These are phyloP conservation scores for Cremastinae sp. DNA, from an alignment of 2,888 invertebrate genomes.

Conservation along the genomic window DNA sequence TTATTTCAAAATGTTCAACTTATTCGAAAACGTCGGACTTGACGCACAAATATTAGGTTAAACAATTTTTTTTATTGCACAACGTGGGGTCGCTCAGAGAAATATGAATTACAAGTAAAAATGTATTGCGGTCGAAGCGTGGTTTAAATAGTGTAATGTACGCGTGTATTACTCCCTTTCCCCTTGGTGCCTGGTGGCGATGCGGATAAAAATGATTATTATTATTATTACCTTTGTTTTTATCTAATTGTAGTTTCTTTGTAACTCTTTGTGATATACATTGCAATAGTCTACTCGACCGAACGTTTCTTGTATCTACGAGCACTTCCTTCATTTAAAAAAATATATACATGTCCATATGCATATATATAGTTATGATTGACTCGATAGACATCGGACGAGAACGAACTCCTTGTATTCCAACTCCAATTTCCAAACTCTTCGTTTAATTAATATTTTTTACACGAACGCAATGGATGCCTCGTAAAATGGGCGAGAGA, in stretches of 20 bases:
- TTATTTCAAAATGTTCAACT: too few relatives aligned
- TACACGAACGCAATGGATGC: too few relatives aligned
- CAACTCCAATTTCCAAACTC: neutral
- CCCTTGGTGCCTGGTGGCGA: slow-evolving; percentile 77
- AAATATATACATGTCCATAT: slow-evolving; percentile 65
- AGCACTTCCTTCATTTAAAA: slow-evolving; percentile 74
- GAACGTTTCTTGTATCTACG: slow-evolving; percentile 77
- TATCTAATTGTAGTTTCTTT: slow-evolving; percentile 80
- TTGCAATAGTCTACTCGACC: slow-evolving; percentile 79
- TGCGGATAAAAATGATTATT: slow-evolving; percentile 70
- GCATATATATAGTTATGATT: slow-evolving; percentile 27
- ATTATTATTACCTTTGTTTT: slow-evolving; percentile 78
- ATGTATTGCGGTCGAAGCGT: slow-evolving; percentile 64
- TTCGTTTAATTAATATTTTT: too few relatives aligned
- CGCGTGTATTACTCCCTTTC: slow-evolving; percentile 64
- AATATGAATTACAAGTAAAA: slow-evolving; percentile 32
- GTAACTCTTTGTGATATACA: slow-evolving; percentile 80
- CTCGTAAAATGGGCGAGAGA: too few relatives aligned
- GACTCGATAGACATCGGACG: neutral
- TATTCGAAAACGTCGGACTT: slow-evolving; percentile 2
- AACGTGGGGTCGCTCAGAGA: neutral
- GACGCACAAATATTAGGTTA: neutral
- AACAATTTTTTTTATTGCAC: neutral
- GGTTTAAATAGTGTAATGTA: slow-evolving; percentile 63
- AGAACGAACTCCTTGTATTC: neutral